Percentiles rank a stretch among this genome's conserved stretches.
Conservation (phyloP, 2,797 vertebrate species). For the Simalia tracyae region DNA sequence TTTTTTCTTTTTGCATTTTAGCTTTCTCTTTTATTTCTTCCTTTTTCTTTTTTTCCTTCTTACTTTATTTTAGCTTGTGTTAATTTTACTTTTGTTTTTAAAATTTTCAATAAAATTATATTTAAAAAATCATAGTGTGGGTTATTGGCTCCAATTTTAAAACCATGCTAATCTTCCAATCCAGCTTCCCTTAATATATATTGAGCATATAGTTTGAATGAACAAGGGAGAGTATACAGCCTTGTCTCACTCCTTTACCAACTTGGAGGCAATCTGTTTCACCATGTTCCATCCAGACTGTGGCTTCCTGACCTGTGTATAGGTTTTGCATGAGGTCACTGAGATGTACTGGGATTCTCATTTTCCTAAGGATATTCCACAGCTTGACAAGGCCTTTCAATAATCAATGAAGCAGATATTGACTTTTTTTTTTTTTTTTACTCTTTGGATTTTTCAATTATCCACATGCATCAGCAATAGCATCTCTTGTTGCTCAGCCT, state of each 20-base stretch:
- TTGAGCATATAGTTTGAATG: too few species aligned
- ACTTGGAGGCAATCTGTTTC: neutral
- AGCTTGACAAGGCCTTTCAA: neutral
- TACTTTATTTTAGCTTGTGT: neutral
- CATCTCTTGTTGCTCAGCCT: neutral
- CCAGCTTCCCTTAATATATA: too few species aligned
- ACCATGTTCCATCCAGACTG: neutral
- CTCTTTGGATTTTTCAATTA: neutral
- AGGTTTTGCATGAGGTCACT: neutral
- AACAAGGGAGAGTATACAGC: neutral
- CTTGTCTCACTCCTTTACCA: neutral
- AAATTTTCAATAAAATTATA: neutral
- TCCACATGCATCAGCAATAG: neutral
- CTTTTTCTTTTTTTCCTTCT: neutral
- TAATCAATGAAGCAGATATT: neutral
- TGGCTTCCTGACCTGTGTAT: neutral
- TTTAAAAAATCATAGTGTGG: neutral
- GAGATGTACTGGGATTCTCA: neutral
- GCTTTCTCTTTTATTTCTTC: neutral
- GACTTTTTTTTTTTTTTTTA: neutral
- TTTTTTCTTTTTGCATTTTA: neutral
- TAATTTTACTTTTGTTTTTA: neutral
- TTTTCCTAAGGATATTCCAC: neutral
- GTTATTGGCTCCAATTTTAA: neutral
- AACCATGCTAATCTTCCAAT: neutral